phyloP scores from a whole-genome alignment of 2,113 vertebrate genomes.

The Chionodraco myersi region DNA sequence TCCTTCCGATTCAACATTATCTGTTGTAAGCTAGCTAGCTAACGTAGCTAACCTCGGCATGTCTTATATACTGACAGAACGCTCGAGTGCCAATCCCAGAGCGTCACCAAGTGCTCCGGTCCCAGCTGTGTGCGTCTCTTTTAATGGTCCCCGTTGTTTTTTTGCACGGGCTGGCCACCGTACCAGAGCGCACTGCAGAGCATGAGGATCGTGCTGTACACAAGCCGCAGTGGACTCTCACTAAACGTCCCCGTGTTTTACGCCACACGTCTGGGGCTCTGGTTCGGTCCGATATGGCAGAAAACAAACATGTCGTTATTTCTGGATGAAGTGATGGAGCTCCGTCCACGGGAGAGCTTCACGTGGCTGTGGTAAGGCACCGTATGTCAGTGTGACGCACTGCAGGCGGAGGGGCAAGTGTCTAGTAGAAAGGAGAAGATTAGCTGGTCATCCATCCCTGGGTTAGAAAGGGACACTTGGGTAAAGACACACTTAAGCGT shows the following conservation, averaged over 20 bases:
- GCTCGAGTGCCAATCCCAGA: too few species aligned
- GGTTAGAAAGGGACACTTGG: constrained; percentile 59
- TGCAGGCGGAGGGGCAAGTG: constrained; percentile 6
- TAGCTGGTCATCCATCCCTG: constrained; percentile 53
- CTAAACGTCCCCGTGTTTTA: constrained; percentile 20
- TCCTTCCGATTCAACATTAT: too few species aligned
- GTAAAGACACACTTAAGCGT: constrained; percentile 29
- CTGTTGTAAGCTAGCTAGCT: too few species aligned
- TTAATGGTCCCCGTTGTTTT: too few species aligned
- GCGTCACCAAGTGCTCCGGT: too few species aligned
- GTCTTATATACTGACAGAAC: too few species aligned
- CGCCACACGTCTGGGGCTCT: constrained; percentile 10
- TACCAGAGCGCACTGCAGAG: too few species aligned
- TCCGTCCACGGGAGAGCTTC: constrained; percentile 3
- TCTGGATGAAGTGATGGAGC: not conserved
- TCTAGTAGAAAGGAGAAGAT: constrained; percentile 21
- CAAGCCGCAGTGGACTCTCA: constrained; percentile 5
- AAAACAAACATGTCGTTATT: not conserved
- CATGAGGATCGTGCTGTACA: not conserved
- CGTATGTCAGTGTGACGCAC: constrained; percentile 30
- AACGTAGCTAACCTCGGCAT: too few species aligned
- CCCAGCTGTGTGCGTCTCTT: too few species aligned
- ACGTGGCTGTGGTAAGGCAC: constrained; percentile 75
- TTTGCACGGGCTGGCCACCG: too few species aligned
- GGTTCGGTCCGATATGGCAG: constrained; percentile 62